phyloP scores from a whole-genome alignment of 2,888 invertebrate species.

The Graphium colonna region DNA sequence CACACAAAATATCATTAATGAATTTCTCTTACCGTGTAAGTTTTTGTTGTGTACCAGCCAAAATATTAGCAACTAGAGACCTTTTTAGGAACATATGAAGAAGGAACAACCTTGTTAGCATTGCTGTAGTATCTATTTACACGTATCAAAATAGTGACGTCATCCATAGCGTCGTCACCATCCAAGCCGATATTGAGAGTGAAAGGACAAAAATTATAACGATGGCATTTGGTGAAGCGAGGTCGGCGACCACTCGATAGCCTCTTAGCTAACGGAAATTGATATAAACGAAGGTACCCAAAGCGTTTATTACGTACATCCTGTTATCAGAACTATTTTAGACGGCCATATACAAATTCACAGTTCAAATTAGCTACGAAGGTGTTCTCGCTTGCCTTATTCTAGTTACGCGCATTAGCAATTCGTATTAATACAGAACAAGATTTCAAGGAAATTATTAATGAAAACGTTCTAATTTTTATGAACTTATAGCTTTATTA shows the following conservation, averaged over 20 bases:
- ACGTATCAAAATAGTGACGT: too few relatives aligned
- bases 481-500: too few relatives aligned
- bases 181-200: conserved; percentile 20
- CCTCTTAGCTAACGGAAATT: conserved; percentile 31
- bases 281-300: conserved; percentile 20
- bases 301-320: conserved; percentile 18
- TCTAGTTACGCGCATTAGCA: conserved; percentile 12
- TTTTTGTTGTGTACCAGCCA: too few relatives aligned
- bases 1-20: too few relatives aligned
- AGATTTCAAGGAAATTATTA: conserved; percentile 9
- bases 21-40: too few relatives aligned
- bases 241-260: conserved; percentile 26
- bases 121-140: too few relatives aligned
- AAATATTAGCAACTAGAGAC: too few relatives aligned
- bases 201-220: conserved; percentile 32
- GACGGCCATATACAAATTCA: conserved; percentile 2
- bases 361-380: background rate
- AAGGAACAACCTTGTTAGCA: too few relatives aligned
- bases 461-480: background rate
- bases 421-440: conserved; percentile 1
- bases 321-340: conserved; percentile 13
- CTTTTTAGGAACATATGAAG: too few relatives aligned
- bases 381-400: conserved; percentile 10
- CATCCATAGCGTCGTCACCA: too few relatives aligned
- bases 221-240: conserved; percentile 33